phyloP scores from a whole-genome alignment of 2,888 invertebrate species.

The Agriopis aurantiaria region DNA sequence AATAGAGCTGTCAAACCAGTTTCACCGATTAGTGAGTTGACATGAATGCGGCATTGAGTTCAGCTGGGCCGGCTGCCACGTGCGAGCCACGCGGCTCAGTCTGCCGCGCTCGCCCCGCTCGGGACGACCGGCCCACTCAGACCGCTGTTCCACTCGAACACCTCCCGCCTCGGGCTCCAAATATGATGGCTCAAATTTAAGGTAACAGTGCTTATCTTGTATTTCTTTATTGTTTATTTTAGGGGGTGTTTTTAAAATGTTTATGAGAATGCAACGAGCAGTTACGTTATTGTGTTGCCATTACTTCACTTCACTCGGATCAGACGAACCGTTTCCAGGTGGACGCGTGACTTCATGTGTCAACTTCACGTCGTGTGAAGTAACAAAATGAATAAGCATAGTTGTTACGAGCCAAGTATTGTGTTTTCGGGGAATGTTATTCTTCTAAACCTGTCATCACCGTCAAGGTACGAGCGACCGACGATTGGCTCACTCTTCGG shows the following conservation, averaged over 20 bases:
- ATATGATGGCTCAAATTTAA: slow-evolving; percentile 45
- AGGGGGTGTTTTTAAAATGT: slow-evolving; percentile 60
- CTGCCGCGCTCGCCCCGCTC: slow-evolving; percentile 59
- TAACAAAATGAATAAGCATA: background rate
- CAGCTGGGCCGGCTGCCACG: slow-evolving; percentile 62
- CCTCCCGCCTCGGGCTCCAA: slow-evolving; percentile 30
- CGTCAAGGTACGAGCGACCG: no score
- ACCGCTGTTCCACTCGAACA: slow-evolving; percentile 33
- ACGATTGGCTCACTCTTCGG: no score
- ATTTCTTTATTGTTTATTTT: slow-evolving; percentile 71
- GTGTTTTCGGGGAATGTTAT: no score
- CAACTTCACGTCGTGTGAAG: background rate
- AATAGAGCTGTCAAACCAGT: slow-evolving; percentile 61
- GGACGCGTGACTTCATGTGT: slow-evolving; percentile 1
- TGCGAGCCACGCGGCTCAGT: slow-evolving; percentile 69
- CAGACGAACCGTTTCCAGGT: slow-evolving; percentile 11
- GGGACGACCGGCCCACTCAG: slow-evolving; percentile 25
- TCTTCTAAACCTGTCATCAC: no score
- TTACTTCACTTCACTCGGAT: slow-evolving; percentile 28
- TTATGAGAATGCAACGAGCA: slow-evolving; percentile 56
- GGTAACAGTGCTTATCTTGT: slow-evolving; percentile 63
- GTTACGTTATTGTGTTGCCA: slow-evolving; percentile 30
- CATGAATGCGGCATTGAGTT: slow-evolving; percentile 76
- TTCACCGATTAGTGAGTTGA: slow-evolving; percentile 74
- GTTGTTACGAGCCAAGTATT: background rate